A percentile compares a stretch with the other conserved stretches of the same genome.
Conservation (phyloP, 2,797 vertebrate genomes). For the Chrysocyon brachyurus region DNA sequence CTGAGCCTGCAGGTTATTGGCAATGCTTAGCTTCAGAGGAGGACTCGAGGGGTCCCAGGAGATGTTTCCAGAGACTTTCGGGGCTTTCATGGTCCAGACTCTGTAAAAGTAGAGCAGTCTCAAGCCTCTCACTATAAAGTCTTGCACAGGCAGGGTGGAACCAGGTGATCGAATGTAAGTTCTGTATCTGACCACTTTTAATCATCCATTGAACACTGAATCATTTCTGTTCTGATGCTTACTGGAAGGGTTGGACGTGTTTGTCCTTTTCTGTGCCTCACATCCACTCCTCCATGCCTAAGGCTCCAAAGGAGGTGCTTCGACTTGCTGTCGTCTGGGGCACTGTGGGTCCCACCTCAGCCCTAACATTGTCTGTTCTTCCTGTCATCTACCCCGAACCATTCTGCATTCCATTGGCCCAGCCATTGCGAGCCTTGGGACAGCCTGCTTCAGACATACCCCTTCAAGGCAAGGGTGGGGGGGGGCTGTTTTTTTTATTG, state of each 20-base stretch:
- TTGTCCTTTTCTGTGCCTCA: background rate
- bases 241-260: background rate
- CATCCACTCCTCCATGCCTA: background rate
- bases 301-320: background rate
- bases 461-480: background rate
- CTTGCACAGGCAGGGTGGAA: background rate
- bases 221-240: background rate
- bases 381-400: background rate
- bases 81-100: background rate
- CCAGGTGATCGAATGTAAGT: background rate
- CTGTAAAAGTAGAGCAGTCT: background rate
- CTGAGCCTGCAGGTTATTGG: background rate
- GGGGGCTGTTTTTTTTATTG: background rate
- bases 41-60: background rate
- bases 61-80: background rate
- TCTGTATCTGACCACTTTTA: background rate
- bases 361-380: background rate
- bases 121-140: background rate
- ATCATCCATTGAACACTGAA: background rate
- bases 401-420: background rate
- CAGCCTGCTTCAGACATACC: background rate
- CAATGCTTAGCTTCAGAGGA: background rate
- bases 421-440: background rate
- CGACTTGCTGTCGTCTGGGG: rapidly evolving
- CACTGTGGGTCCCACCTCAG: background rate